Evolutionary conservation across 2,888 invertebrate genomes (phyloP), one percentile per base, ranked within the genome.

Genomic region (Drosophila falleni): DNA sequence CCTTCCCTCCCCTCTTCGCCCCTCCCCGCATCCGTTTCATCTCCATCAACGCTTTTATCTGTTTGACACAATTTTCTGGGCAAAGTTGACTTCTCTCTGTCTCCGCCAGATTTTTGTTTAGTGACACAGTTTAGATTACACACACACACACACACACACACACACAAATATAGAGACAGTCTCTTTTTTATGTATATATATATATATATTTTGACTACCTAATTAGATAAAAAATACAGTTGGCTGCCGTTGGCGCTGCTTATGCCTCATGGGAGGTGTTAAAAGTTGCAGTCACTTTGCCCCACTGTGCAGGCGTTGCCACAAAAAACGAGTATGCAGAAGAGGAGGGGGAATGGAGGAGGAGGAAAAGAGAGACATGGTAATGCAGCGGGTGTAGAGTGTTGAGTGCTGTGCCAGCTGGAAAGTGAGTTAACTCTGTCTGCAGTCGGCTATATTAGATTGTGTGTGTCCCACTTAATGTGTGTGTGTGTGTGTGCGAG

Each of bases 31-130:
- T 26, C 55, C 61, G 56, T 63, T 56, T 19, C 66, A 51, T 62
- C 65, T 59, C 65, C 64, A 61, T 67, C 63, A 78, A 53, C 67
- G 54, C 59, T 89, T 86, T 89, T 86, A 86, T 86, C 86, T 89
- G 76, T 86, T 89, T 89, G 86, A 86, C 86, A 86, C 86, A 89
- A 86, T 86, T 86, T 87, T 72, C 71, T 87, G 82, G 79, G 88
- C 80, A 82, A 73, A 85, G 88, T 81, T 87, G 79, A 47, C 60
- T 65, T 37, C 37, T 60, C 71, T 58, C 64, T 26, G 49, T 37
- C 72, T 46, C 35, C 55, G 72, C 37, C 74, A 69, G 86, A 82
- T 83, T 85, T 74, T 66, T 86, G 83, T 89, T 89, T 88, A 88
- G 90, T 86, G 90, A 86, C 86, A 89, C 90, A 89, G 78, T 86